Base-by-base conservation (phyloP, 1,140 invertebrate genomes). In the Drosophila bocqueti region DNA sequence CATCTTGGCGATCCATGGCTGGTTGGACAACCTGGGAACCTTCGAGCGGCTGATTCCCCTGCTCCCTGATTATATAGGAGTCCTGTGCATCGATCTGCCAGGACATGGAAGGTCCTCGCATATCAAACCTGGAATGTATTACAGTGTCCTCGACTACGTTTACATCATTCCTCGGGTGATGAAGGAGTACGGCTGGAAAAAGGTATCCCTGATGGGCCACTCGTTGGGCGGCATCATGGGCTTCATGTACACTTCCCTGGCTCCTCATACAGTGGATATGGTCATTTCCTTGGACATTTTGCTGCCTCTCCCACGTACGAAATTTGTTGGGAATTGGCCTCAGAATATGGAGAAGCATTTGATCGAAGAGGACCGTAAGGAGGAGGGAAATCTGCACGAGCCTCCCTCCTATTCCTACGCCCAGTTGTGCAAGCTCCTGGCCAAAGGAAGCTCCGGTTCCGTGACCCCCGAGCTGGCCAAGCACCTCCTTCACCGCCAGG, bases 1-100 rank as follows among this genome's bases (percentile, higher is more conserved):
- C 1, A 95, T 97, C 26, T 76, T 97, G 16, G 94, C 95, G 0
- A 67, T 97, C 15, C 96, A 97, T 86, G 96, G 96, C 4, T 96
- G 96, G 96, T 93, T 95, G 92, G 95, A 96, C 81, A 97, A 96
- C 85, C 94, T 95, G 42, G 95, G 95, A 10, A 95, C 95, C 4
- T 97, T 96, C 93, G 96, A 97, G 87, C 92, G 93, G 3, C 81
- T 97, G 29, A 94, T 95, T 34, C 95, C 95, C 11, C 81, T 95
- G 26, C 80, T 97, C 24, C 93, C 94, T 3, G 89, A 94, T 29
- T 93, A 96, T 67, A 75, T 94, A 9, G 93, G 95, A 2, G 93
- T 96, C 49, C 85, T 97, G 4, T 94, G 96, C 3, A 94, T 96
- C 8, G 96, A 96, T 92, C 94, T 96, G 29, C 95, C 95, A 0